Base-by-base conservation (phyloP, 1,140 invertebrate species). In the Calephelis nemesis region DNA sequence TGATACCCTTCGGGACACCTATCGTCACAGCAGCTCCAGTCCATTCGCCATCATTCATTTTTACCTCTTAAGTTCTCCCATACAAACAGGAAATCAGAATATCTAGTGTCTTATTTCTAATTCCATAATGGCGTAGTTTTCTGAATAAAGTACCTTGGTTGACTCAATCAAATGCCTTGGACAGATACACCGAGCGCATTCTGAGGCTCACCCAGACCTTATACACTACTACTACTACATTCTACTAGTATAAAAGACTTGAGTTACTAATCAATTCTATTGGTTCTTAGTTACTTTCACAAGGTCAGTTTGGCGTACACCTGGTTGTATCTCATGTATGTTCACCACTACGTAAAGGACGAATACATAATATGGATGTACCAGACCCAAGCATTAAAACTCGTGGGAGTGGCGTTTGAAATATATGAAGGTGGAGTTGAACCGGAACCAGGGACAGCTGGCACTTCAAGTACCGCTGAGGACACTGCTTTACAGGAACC, bases 351-450 rank as follows among this genome's bases (percentile, higher is more conserved):
- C 67, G 19, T 78, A n/a, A 65, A 64, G 8, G 68, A 78, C 9
- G 63, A 71, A 42, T 88, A 91, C 49, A 49, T 81, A 12, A 75
- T 83, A 10, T 85, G 85, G 78, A 52, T 92, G n/a, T 74, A 84
- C 67, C 87, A 90, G 74, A 82, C 78, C 0, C 72, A 88, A 19
- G 85, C 87, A 3, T 71, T 92, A 9, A 78, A 88, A 15, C 62
- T 90, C 7, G 87, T 91, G 0, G 90, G 90, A 0, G 62, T 92
- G 30, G 85, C 88, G 0, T 91, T 88, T 62, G 88, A 92, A 75
- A 67, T 92, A 19, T 65, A 75, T 48, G 48, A 75, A 4, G 74
- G 67, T 7, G 77, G 82, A 39, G 77, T 71, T 12, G 77, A 58
- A 58, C 47, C 49, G 1, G 76, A 81, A n/a, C 48, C 47, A 67